Base-by-base conservation (phyloP, 64 coral and sea anemone species). In the Montipora foliosa region DNA sequence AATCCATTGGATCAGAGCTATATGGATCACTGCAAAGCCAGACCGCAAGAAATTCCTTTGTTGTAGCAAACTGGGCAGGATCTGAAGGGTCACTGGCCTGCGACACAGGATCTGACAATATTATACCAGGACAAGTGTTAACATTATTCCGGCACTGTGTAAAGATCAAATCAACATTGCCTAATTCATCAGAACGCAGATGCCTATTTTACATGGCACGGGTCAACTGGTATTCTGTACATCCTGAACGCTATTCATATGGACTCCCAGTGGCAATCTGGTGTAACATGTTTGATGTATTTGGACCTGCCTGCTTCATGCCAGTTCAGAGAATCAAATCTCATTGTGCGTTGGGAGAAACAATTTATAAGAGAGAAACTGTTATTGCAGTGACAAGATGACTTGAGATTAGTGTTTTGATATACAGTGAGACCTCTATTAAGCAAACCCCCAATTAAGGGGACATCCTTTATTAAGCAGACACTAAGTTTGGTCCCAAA, bases 151-250 rank as follows among this genome's bases (percentile, higher is more conserved):
- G 81, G 9, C 94, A 95, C 3, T 44, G 75, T 47, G 22, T 95
- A 0, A 87, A 57, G 44, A 17, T 81, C 0, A 87, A 55, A 44
- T 87, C 88, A 16, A 5, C 14, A 46, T 49, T 87, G 29, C 7
- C 55, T 1, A 11, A 20, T 17, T 19, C 64, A 8, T 16, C 84
- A 51, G 89, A 76, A 9, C n/a, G 52, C 29, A 71, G 24, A 67
- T 81, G 77, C 48, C 48, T 51, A 15, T 95, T 95, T 22, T 81
- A 92, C 25, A 22, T 95, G 7, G 94, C 94, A 24, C 72, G 78
- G 87, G 77, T 95, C 7, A 95, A 95, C 53, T 95, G 94, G 94
- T 95, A 92, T 81, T 88, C 82, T 53, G 15, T 73, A 1, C 94
- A 95, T 19, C 94, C 89, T 49, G 77, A 95, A 51, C 48, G 51